Conservation (phyloP, 2,888 invertebrate species). For the Heliothis peltigera region DNA sequence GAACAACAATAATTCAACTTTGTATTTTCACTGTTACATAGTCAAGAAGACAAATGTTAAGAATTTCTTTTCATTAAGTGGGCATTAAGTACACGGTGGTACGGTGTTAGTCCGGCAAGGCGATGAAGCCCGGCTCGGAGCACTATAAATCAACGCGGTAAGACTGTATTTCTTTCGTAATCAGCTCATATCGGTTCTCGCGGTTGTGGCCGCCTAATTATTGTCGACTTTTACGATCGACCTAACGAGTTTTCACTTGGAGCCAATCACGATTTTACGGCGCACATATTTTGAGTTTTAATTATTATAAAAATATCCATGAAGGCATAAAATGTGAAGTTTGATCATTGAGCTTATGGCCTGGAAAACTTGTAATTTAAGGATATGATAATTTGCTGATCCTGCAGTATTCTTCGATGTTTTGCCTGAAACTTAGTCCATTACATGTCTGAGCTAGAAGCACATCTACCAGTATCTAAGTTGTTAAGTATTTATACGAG, state of each 20-base stretch:
- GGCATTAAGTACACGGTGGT: conserved; percentile 76
- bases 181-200: conserved; percentile 88
- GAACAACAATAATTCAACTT: conserved; percentile 66
- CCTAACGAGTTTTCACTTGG: conserved; percentile 89
- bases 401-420: neutral
- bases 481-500: conserved; percentile 4
- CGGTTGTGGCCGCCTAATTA: conserved; percentile 88
- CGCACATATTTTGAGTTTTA: conserved; percentile 82
- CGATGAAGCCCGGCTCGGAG: conserved; percentile 80
- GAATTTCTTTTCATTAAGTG: conserved; percentile 82
- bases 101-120: conserved; percentile 71
- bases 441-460: neutral
- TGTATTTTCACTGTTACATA: conserved; percentile 71
- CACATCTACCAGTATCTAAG: neutral
- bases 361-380: conserved; percentile 21
- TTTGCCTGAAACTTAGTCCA: neutral
- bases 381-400: neutral
- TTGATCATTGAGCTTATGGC: conserved; percentile 14
- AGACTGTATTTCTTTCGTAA: conserved; percentile 89
- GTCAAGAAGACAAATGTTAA: conserved; percentile 78
- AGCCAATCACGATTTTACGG: conserved; percentile 89
- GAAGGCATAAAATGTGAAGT: conserved; percentile 18
- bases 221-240: conserved; percentile 89
- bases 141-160: conserved; percentile 86
- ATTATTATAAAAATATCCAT: conserved; percentile 74